Evolutionary conservation across 1,140 invertebrate genomes (phyloP).

Genomic region (Leptonema lineaticorne): DNA sequence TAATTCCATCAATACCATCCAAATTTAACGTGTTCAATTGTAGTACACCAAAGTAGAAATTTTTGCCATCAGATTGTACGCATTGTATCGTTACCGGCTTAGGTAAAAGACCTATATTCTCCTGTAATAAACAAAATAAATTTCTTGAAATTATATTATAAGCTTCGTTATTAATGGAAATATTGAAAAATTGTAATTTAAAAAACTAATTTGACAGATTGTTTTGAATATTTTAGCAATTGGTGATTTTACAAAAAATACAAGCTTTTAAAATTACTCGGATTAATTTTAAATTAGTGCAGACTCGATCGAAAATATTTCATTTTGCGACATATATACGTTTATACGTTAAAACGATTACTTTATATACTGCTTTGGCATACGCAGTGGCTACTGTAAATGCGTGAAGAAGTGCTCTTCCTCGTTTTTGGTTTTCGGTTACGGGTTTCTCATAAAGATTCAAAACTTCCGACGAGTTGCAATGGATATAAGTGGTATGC

Average conservation of each 20-base stretch:
- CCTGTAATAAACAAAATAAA: slow-evolving; percentile 50
- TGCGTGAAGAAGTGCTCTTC: slow-evolving; percentile 68
- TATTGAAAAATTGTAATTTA: background rate
- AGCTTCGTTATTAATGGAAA: background rate
- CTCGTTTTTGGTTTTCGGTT: slow-evolving; percentile 63
- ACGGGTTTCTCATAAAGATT: slow-evolving; percentile 70
- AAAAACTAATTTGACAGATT: background rate
- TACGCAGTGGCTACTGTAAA: slow-evolving; percentile 69
- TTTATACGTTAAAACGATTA: too few species aligned
- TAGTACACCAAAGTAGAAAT: slow-evolving; percentile 78
- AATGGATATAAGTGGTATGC: slow-evolving; percentile 75
- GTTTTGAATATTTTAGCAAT: too few species aligned
- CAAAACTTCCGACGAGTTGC: slow-evolving; percentile 61
- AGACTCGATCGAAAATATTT: too few species aligned
- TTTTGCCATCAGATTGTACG: slow-evolving; percentile 72
- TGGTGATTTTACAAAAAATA: too few species aligned
- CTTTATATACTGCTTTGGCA: slow-evolving; percentile 71
- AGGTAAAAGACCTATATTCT: slow-evolving; percentile 64
- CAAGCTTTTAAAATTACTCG: too few species aligned
- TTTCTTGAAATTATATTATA: background rate
- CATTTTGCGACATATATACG: too few species aligned
- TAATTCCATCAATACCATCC: slow-evolving; percentile 60
- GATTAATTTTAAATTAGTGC: too few species aligned
- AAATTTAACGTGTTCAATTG: slow-evolving; percentile 84
- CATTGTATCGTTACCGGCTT: slow-evolving; percentile 80